Conservation (phyloP, 2,113 vertebrate species). For the Epinephelus fuscoguttatus region DNA sequence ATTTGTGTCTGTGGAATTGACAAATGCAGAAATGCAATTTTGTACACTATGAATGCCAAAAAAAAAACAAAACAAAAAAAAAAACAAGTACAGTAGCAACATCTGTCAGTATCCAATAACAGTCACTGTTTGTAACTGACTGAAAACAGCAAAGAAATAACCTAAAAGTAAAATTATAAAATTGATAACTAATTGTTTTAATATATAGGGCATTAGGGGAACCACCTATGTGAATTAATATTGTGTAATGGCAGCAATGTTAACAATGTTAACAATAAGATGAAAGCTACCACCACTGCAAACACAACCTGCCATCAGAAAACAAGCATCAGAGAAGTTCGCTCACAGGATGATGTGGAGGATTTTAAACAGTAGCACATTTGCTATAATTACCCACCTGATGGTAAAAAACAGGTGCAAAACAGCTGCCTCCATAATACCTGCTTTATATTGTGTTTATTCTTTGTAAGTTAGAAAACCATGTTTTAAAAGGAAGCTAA, state of each 20-base stretch:
- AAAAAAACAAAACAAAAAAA: too few relatives aligned
- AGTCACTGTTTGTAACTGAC: not conserved
- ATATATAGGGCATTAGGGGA: not conserved
- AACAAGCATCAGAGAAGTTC: not conserved
- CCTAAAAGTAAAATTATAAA: not conserved
- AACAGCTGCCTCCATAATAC: slow-evolving; percentile 13
- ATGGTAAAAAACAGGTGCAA: slow-evolving; percentile 29
- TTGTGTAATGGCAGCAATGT: not conserved
- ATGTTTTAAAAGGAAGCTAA: not conserved
- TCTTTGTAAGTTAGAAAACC: not conserved
- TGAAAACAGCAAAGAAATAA: not conserved
- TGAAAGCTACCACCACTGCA: not conserved
- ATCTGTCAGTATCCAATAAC: not conserved
- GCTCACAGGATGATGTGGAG: not conserved
- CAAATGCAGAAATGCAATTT: not conserved
- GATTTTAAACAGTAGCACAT: slow-evolving; percentile 9
- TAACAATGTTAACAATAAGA: not conserved
- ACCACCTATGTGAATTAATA: not conserved
- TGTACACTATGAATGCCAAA: not conserved
- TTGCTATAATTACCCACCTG: slow-evolving; percentile 37
- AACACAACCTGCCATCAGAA: not conserved
- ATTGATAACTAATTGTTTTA: too few relatives aligned
- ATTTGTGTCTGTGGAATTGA: not conserved
- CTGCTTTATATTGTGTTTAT: slow-evolving; percentile 11
- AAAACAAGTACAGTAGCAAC: not conserved